Conservation (phyloP, 2,113 vertebrate species). For the Taurulus bubalis region DNA sequence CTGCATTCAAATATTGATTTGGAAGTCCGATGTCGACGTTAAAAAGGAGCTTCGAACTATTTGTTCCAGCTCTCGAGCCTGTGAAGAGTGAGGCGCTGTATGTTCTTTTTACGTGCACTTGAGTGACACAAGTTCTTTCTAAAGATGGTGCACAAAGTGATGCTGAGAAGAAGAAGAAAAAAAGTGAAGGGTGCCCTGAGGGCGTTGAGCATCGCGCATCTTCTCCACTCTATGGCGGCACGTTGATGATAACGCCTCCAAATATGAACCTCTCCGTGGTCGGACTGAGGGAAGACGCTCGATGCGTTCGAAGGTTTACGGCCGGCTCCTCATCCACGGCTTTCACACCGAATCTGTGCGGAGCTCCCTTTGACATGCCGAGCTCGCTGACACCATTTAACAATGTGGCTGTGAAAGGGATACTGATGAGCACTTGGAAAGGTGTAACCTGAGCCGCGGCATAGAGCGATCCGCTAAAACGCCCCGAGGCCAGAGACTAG, state of each 20-base stretch:
- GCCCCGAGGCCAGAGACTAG: conserved; percentile 46
- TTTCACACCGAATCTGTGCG: conserved; percentile 52
- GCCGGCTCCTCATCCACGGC: conserved; percentile 30
- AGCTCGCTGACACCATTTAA: conserved; percentile 48
- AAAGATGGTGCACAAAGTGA: conserved; percentile 25
- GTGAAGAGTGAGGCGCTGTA: not conserved
- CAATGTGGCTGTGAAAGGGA: conserved; percentile 64
- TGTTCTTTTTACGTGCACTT: conserved; percentile 6
- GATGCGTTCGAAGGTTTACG: conserved; percentile 43
- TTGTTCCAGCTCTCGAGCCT: not conserved
- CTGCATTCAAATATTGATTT: not conserved
- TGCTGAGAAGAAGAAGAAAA: not conserved
- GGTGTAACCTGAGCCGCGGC: conserved; percentile 63
- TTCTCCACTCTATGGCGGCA: not conserved
- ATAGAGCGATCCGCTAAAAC: conserved; percentile 63
- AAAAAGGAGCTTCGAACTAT: not conserved
- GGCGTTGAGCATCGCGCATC: conserved; percentile 23
- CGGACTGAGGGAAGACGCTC: conserved; percentile 14
- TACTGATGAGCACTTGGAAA: conserved; percentile 56
- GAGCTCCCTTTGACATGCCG: conserved; percentile 51
- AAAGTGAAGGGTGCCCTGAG: not conserved
- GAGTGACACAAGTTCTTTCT: conserved; percentile 20
- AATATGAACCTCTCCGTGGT: conserved; percentile 4
- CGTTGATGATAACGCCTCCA: conserved; percentile 12
- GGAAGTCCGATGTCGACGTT: not conserved